Percentiles rank a stretch among this genome's conserved stretches.
phyloP scores from a whole-genome alignment of 2,888 invertebrate species.

The Macrosiphum euphorbiae region DNA sequence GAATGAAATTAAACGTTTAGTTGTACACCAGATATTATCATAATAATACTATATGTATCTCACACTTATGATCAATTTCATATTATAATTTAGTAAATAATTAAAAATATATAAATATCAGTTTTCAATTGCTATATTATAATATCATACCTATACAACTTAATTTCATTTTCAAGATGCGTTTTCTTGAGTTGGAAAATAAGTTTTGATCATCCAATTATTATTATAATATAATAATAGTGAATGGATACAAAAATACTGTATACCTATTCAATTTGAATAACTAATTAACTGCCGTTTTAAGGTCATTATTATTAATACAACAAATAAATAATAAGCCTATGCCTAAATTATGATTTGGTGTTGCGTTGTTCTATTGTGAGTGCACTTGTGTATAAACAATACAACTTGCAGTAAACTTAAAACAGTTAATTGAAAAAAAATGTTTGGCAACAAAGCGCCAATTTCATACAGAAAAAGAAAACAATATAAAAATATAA shows the following conservation, averaged over 20 bases:
- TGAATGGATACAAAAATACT: background rate
- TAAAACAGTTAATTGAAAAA: background rate
- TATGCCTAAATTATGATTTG: conserved; percentile 23
- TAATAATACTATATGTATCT: background rate
- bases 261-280: background rate
- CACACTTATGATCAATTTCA: background rate
- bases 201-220: background rate
- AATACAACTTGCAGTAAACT: background rate
- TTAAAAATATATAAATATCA: background rate
- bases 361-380: conserved; percentile 7
- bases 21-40: background rate
- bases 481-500: background rate
- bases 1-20: background rate
- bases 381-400: background rate
- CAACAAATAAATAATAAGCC: background rate
- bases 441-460: background rate
- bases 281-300: conserved; percentile 29
- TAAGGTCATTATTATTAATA: conserved; percentile 14
- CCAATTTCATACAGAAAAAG: background rate
- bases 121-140: background rate
- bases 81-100: background rate
- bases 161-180: background rate
- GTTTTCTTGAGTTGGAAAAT: background rate
- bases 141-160: background rate
- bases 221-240: background rate